Conservation (phyloP, 2,888 invertebrate genomes). For the Tenthredo distinguenda region DNA sequence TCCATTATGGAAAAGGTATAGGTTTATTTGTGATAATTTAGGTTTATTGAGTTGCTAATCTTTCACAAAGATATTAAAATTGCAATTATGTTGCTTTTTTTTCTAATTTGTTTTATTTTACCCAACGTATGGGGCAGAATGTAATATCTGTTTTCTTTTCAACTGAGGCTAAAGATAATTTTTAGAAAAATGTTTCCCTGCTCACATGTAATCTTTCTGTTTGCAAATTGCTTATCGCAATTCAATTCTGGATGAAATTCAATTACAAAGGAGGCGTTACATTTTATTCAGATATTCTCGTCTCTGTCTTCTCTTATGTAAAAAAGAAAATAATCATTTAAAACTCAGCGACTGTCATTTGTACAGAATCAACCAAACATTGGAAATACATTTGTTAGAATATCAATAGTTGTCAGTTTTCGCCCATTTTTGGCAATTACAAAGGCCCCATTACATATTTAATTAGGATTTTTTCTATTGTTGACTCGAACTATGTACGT, state of each 20-base stretch:
- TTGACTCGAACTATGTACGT: not conserved
- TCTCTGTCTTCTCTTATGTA: not conserved
- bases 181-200: constrained; percentile 25
- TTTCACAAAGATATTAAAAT: constrained; percentile 5
- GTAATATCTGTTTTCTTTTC: not conserved
- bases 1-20: constrained; percentile 18
- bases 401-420: not conserved
- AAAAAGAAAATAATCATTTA: not conserved
- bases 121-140: not conserved
- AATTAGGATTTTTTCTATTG: not conserved
- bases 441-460: not conserved
- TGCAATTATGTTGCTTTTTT: not conserved
- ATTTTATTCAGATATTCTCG: not conserved
- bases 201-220: not conserved
- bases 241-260: not conserved
- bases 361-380: constrained; percentile 4
- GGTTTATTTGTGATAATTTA: constrained; percentile 44
- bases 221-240: not conserved
- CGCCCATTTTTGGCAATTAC: not conserved
- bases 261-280: not conserved
- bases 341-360: constrained; percentile 4
- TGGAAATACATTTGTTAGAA: not conserved
- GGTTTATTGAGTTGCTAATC: constrained; percentile 16
- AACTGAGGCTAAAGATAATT: constrained; percentile 1
- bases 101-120: not conserved